These are phyloP conservation scores for Athrips mouffetella DNA, from an alignment of 2,888 invertebrate species.

Conservation along the genomic window DNA sequence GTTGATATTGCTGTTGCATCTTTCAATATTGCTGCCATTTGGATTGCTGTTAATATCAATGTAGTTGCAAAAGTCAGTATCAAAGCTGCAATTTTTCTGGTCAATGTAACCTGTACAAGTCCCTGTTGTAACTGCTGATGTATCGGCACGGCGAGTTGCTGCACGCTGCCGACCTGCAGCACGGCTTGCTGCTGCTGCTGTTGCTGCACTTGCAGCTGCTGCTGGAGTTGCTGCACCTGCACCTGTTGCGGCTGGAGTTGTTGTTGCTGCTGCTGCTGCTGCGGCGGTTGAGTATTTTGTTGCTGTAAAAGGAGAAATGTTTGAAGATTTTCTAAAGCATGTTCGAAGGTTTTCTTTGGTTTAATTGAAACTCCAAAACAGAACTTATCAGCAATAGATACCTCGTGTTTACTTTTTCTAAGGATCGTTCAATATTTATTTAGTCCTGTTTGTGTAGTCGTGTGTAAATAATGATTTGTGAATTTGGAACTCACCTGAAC, in stretches of 20 bases:
- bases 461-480: not conserved
- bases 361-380: too few species aligned
- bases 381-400: too few species aligned
- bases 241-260: conserved; percentile 24
- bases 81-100: too few species aligned
- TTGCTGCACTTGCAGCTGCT: conserved; percentile 32
- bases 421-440: too few species aligned
- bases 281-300: conserved; percentile 6
- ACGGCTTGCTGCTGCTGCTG: conserved; percentile 59
- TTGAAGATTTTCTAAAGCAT: too few species aligned
- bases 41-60: too few species aligned
- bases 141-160: conserved; percentile 63
- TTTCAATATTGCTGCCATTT: too few species aligned
- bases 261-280: conserved; percentile 25
- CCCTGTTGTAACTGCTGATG: conserved; percentile 60
- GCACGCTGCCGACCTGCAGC: conserved; percentile 66
- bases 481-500: conserved; percentile 44
- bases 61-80: too few species aligned
- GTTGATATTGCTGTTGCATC: too few species aligned
- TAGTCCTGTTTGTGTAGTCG: not conserved
- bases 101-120: conserved; percentile 56
- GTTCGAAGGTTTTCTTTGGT: too few species aligned
- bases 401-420: too few species aligned
- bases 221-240: conserved; percentile 38
- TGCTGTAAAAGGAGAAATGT: too few species aligned